Evolutionary conservation across 2,113 vertebrate species (phyloP).

Genomic region (Seriola rivoliana): DNA sequence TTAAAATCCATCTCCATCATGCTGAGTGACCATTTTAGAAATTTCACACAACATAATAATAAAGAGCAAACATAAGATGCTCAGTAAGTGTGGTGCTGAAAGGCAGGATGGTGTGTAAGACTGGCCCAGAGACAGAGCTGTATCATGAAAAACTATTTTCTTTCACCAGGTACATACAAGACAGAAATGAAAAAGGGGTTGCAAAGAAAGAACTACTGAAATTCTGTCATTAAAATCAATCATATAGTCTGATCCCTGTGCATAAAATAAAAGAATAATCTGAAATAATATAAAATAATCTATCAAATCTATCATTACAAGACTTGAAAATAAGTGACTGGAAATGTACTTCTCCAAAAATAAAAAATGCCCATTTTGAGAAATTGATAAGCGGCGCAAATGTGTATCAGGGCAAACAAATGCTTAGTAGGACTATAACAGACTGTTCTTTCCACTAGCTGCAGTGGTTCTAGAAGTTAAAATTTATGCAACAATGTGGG

Average conservation of each 20-base stretch:
- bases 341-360: background rate
- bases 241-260: background rate
- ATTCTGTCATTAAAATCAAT: background rate
- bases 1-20: background rate
- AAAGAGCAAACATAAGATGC: background rate
- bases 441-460: background rate
- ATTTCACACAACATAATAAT: background rate
- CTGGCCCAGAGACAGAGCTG: background rate
- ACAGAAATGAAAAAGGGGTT: background rate
- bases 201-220: background rate
- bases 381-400: background rate
- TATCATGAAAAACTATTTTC: background rate
- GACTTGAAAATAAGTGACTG: background rate
- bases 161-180: background rate
- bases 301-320: too few relatives aligned
- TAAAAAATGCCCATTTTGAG: background rate
- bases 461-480: background rate
- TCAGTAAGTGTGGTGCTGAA: background rate
- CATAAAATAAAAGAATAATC: background rate
- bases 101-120: background rate
- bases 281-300: too few relatives aligned
- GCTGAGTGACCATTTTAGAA: background rate
- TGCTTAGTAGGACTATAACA: background rate
- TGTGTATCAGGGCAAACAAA: background rate
- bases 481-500: background rate